A percentile compares a stretch with the other conserved stretches of the same genome.
Conservation (phyloP, 2,113 vertebrate genomes). For the Turdus rufiventris region DNA sequence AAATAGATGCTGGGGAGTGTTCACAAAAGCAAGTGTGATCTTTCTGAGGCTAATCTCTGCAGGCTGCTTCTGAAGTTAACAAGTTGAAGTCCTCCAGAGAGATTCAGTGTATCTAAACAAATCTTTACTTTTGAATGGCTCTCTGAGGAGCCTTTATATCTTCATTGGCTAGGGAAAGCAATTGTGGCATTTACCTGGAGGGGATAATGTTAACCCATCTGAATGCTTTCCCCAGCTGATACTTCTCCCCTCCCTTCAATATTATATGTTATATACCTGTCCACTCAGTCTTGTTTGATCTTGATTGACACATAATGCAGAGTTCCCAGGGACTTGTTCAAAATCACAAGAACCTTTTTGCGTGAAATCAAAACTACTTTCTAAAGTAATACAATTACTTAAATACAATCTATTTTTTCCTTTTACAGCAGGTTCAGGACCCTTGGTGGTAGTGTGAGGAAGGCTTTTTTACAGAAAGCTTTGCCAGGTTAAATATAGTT, state of each 20-base stretch:
- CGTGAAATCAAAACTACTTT: neutral
- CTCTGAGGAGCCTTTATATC: neutral
- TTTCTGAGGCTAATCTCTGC: neutral
- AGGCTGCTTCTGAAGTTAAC: neutral
- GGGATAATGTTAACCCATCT: neutral
- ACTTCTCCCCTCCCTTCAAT: neutral
- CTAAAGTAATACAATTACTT: neutral
- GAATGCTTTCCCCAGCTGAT: neutral
- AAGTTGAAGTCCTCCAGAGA: neutral
- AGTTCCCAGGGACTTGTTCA: neutral
- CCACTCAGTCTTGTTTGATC: neutral
- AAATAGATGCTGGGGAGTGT: neutral
- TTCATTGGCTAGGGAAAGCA: neutral
- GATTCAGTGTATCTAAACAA: neutral
- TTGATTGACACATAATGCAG: neutral
- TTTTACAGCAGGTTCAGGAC: neutral
- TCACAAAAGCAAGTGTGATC: neutral
- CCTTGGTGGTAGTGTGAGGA: neutral
- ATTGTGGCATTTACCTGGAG: neutral
- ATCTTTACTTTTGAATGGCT: neutral
- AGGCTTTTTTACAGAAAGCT: neutral
- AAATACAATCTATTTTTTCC: neutral
- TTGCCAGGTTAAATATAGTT: neutral
- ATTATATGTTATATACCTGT: neutral
- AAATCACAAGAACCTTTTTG: neutral